Base-by-base conservation (phyloP, 2,113 vertebrate species). In the Callipepla californica region DNA sequence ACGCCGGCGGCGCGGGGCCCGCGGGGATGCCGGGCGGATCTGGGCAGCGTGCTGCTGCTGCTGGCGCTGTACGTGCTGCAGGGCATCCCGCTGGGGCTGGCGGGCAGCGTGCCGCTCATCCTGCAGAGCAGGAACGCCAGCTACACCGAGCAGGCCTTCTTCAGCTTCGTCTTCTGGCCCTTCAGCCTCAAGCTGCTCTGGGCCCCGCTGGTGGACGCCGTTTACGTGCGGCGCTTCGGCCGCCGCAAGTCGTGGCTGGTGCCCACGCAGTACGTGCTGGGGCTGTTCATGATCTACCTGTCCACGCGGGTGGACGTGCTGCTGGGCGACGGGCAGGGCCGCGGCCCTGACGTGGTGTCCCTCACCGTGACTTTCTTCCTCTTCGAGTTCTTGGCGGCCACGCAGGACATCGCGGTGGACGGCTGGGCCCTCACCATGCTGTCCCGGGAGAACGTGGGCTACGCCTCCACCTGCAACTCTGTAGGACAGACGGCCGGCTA, bases 351-450 rank as follows among this genome's bases (percentile, higher is more conserved):
- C 14, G 97, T 99, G 63, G 38, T 98, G 23, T 97, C 97, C 2
- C 97, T 99, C 47, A 99, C 99, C 0, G 97, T 95, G 16, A 98
- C 98, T 30, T 99, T 99, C 97, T 99, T 99, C 87, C 94, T 99
- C 96, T 98, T 99, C 59, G 98, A 99, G 72, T 99, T 99, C 92
- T 97, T 99, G 92, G 99, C 99, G 8, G 99, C 99, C n/a, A 99
- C 99, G 15, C 99, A 99, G 98, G 99, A 99, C 96, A 98, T 99
- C 26, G 99, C 99, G 1, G 99, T 99, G 89, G 99, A 99, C 14
- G 99, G 99, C 81, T 99, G 99, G 99, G 99, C 99, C 20, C 97
- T 99, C 19, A 99, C 99, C 17, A 99, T 99, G 99, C 90, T 99
- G 62, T 99, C 99, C 48, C 97, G 98, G 73, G 98, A 99, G 94